These are phyloP conservation scores for Caenorhabditis brenneri DNA, from an alignment of 1,140 invertebrate genomes.

Conservation along the genomic window DNA sequence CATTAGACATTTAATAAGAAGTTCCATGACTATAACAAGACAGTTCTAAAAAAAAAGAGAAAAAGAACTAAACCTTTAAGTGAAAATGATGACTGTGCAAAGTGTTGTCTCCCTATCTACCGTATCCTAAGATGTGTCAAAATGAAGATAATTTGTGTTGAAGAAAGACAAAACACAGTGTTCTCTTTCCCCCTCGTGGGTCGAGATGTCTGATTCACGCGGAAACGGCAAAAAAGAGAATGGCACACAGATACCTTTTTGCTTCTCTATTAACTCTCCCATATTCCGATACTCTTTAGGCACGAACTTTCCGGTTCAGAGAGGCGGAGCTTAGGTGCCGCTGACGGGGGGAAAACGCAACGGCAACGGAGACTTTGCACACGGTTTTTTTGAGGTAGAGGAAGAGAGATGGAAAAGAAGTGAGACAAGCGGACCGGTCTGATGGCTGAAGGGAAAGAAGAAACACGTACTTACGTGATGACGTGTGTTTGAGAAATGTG, in stretches of 20 bases:
- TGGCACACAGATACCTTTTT: slow-evolving; percentile 40
- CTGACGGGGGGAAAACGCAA: not conserved
- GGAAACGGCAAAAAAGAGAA: slow-evolving; percentile 28
- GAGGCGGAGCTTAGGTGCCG: slow-evolving; percentile 1
- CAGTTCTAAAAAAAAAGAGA: not conserved
- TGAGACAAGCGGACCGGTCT: slow-evolving; percentile 1
- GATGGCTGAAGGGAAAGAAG: slow-evolving; percentile 1
- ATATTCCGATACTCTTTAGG: not conserved
- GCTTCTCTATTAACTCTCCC: not conserved
- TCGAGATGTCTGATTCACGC: slow-evolving; percentile 41
- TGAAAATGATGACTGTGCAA: not conserved
- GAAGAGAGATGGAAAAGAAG: not conserved
- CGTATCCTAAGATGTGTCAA: slow-evolving; percentile 5
- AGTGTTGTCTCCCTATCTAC: not conserved
- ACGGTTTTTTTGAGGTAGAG: slow-evolving; percentile 15
- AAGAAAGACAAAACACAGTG: not conserved
- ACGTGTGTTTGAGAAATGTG: not conserved
- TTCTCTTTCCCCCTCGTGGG: not conserved
- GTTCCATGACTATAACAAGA: not conserved
- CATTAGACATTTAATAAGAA: too few relatives aligned
- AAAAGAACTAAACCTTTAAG: not conserved
- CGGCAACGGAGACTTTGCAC: slow-evolving; percentile 24
- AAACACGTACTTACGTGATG: slow-evolving; percentile 33
- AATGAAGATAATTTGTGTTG: not conserved
- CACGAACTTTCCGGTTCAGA: slow-evolving; percentile 41